Evolutionary conservation across 2,113 vertebrate species (phyloP), one percentile per base, ranked within the genome.

Genomic region (Tachycineta bicolor): DNA sequence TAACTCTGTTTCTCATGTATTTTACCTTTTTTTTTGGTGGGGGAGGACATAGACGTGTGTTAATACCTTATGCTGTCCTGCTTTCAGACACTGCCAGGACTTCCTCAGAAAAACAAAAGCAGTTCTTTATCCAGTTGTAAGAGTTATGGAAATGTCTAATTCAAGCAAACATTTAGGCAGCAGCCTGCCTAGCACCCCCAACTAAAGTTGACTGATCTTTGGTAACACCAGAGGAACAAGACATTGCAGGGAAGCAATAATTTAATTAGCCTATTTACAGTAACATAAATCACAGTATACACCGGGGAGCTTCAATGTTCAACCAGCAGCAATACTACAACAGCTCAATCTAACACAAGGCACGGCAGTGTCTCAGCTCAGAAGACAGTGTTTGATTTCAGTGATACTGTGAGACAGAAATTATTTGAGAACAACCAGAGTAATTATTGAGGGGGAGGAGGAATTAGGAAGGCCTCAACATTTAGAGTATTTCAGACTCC

Each of bases 191-290:
- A 88, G 52, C 44, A 68, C 53, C 69, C 69, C 56, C 64, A 68
- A 10, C 80, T 83, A 14, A 56, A 93, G 56, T 2, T 34, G 44
- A 13, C 47, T 59, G 49, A 60, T 88, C 39, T 46, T 43, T 55
- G 73, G 3, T 78, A 92, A 79, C 47, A 83, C 39, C 49, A 70
- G 52, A 79, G 59, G 39, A 87, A 65, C 24, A 46, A 62, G 74
- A 15, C 46, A 34, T 26, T 47, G 78, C 93, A 88, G 75, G 76
- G 76, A 90, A 75, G 60, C 37, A 49, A 3, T 83, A 90, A 88
- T 78, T 92, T 65, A 90, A 60, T 94, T 86, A 86, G 28, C 68
- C 64, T 78, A 50, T 92, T 93, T 86, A 93, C 86, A 90, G 67
- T 46, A 87, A 89, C 3, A n/a, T 67, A 93, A 83, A 92, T 83